Evolutionary conservation across 2,797 vertebrate genomes (phyloP).

Genomic region (Sebastes vulpes): DNA sequence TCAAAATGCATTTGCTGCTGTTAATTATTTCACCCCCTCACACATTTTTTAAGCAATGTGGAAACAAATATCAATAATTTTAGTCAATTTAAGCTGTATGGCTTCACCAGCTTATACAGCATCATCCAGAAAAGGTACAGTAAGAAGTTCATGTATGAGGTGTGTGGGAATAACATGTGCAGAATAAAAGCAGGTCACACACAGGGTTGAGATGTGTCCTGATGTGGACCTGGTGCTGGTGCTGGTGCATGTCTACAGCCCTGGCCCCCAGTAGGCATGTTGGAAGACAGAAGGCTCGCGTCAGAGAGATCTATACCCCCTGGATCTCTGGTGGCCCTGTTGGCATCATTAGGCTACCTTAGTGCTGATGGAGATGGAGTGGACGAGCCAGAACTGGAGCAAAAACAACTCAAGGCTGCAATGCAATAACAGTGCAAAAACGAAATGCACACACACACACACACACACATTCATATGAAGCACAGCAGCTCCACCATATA

Average conservation of each 20-base stretch:
- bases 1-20: slow-evolving; percentile 57
- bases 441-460: slow-evolving; percentile 5
- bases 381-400: slow-evolving; percentile 56
- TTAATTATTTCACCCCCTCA: slow-evolving; percentile 56
- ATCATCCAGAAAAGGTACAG: background rate
- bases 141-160: slow-evolving; percentile 13
- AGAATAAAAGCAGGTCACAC: slow-evolving; percentile 17
- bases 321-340: slow-evolving; percentile 62
- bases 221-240: slow-evolving; percentile 9
- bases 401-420: slow-evolving; percentile 68
- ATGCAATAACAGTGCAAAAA: slow-evolving; percentile 30
- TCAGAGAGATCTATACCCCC: slow-evolving; percentile 54
- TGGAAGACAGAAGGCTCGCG: slow-evolving; percentile 49
- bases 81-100: background rate
- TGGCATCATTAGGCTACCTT: slow-evolving; percentile 69
- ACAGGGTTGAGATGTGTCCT: slow-evolving; percentile 9
- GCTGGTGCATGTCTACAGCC: background rate
- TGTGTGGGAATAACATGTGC: background rate
- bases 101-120: slow-evolving; percentile 16
- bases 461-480: background rate
- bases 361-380: slow-evolving; percentile 71
- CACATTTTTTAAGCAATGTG: slow-evolving; percentile 15
- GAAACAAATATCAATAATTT: slow-evolving; percentile 7
- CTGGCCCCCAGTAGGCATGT: slow-evolving; percentile 17
- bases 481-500: background rate